Evolutionary conservation across 2,888 invertebrate genomes (phyloP).

Genomic region (Mantis religiosa): DNA sequence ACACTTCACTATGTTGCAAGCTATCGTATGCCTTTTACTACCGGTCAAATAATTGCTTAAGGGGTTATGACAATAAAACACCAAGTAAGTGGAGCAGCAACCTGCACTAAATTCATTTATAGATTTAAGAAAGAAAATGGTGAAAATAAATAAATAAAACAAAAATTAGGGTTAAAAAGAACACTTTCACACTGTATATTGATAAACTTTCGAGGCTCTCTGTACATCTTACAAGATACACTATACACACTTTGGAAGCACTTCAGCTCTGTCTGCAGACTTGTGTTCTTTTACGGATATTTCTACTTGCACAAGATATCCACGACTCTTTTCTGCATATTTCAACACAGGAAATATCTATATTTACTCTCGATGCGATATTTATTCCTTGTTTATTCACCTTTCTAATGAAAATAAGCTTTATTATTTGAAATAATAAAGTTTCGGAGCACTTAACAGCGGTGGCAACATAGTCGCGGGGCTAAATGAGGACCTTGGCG

Average conservation of each 20-base stretch:
- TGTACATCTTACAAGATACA: background rate
- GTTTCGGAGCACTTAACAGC: background rate
- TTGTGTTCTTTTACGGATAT: background rate
- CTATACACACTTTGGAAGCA: background rate
- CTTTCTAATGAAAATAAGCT: background rate
- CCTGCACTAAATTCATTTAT: background rate
- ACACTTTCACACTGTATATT: background rate
- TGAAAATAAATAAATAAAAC: too few relatives aligned
- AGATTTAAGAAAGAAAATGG: background rate
- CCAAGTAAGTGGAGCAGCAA: background rate
- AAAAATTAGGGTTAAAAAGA: too few relatives aligned
- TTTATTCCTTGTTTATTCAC: background rate
- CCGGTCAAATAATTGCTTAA: too few relatives aligned
- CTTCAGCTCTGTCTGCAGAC: background rate
- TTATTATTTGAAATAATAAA: background rate
- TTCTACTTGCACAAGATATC: background rate
- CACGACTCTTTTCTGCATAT: background rate
- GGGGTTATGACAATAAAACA: background rate
- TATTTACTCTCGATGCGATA: background rate
- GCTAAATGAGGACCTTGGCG: conserved; percentile 9
- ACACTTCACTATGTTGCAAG: background rate
- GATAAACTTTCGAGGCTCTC: background rate
- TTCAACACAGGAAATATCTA: background rate
- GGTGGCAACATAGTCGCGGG: background rate
- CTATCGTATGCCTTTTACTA: background rate